These are phyloP conservation scores for Drosophila kurseongensis DNA, from an alignment of 1,140 invertebrate species.

Conservation along the genomic window DNA sequence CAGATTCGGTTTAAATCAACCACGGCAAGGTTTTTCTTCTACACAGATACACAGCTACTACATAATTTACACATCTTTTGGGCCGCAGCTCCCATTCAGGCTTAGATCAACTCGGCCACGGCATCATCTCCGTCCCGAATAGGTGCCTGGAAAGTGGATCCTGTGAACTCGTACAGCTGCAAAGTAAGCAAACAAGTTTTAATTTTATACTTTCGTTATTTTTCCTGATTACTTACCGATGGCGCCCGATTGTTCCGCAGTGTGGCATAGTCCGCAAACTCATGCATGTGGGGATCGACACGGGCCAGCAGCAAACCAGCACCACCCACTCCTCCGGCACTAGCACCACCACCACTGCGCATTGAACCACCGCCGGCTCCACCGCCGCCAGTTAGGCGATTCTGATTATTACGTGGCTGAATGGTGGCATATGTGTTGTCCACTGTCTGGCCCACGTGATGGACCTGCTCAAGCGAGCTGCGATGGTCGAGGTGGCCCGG, in stretches of 20 bases:
- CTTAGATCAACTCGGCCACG: slow-evolving; percentile 89
- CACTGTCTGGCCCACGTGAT: slow-evolving; percentile 70
- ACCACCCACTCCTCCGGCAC: slow-evolving; percentile 69
- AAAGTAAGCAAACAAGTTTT: slow-evolving; percentile 4
- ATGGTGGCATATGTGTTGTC: slow-evolving; percentile 96
- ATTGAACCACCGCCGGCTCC: slow-evolving; percentile 78
- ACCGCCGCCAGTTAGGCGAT: slow-evolving; percentile 55
- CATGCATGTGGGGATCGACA: slow-evolving; percentile 84
- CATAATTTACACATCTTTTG: slow-evolving; percentile 65
- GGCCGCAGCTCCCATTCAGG: slow-evolving; percentile 12
- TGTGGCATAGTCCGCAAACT: slow-evolving; percentile 90
- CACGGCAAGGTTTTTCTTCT: slow-evolving; percentile 39
- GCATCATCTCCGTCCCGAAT: slow-evolving; percentile 89
- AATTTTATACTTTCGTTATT: background rate
- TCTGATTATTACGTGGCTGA: slow-evolving; percentile 87
- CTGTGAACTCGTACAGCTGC: slow-evolving; percentile 86
- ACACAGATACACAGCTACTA: slow-evolving; percentile 56
- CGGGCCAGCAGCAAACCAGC: slow-evolving; percentile 72
- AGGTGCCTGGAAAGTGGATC: slow-evolving; percentile 90
- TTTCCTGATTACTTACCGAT: slow-evolving; percentile 50
- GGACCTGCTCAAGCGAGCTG: slow-evolving; percentile 85
- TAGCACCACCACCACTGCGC: slow-evolving; percentile 67
- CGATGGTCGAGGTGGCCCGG: slow-evolving; percentile 78
- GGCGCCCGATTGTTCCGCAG: slow-evolving; percentile 85
- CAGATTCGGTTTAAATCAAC: slow-evolving; percentile 54